A percentile compares a stretch with the other conserved stretches of the same genome.
These are phyloP conservation scores for Stictocephala bisonia DNA, from an alignment of 2,888 invertebrate species.

Conservation along the genomic window DNA sequence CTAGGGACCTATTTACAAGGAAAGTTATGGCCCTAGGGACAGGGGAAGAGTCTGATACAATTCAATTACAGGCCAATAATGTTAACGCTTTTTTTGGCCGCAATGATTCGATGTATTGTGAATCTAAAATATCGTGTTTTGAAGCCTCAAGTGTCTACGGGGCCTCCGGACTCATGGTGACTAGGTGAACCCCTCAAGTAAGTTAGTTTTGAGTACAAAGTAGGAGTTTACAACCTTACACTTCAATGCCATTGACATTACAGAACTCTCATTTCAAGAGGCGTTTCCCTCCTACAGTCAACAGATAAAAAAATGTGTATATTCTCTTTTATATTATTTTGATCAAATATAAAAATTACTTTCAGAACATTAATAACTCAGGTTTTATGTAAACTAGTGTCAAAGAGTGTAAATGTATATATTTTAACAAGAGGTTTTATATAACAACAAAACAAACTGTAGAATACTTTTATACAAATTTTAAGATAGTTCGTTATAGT, in stretches of 20 bases:
- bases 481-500: no score
- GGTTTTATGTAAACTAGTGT: background rate
- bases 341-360: no score
- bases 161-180: background rate
- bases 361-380: no score
- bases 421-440: no score
- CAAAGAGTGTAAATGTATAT: no score
- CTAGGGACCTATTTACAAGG: slow-evolving; percentile 3
- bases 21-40: background rate
- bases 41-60: background rate
- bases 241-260: slow-evolving; percentile 31
- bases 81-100: no score
- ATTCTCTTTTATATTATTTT: no score
- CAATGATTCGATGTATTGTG: no score
- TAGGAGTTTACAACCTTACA: slow-evolving; percentile 25
- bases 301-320: background rate
- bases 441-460: no score
- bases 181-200: background rate
- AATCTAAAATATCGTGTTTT: no score
- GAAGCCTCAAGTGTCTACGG: background rate
- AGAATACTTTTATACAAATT: no score
- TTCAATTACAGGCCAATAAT: no score
- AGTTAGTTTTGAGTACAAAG: slow-evolving; percentile 2
- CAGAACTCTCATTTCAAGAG: slow-evolving; percentile 19
- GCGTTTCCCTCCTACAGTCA: slow-evolving; percentile 3